Base-by-base conservation (phyloP, 2,113 vertebrate genomes). In the Lepus europaeus region DNA sequence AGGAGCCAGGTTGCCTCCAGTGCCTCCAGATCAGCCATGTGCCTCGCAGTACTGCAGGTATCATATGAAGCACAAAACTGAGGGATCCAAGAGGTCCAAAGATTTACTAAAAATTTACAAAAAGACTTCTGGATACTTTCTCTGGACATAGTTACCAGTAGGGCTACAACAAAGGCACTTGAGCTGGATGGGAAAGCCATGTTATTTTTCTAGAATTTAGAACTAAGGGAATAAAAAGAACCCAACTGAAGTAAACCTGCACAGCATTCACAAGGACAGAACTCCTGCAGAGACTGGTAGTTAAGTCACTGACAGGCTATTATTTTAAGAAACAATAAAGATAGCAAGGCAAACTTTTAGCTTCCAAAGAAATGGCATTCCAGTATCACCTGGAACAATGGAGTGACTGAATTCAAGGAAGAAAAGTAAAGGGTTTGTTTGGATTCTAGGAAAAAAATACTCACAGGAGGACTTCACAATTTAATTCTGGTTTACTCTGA, bases 261-360 rank as follows among this genome's bases (percentile, higher is more conserved):
- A 27, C 31, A 83, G 80, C 68, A 25, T 73, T 0, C 0, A 64
- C 8, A 79, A 45, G 77, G 90, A 92, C 25, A 76, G 85, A 97
- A 96, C 45, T 59, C 20, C 77, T 96, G 51, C 53, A 64, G 33
- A 63, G 81, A 51, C 45, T 79, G 51, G 51, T 76, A 83, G 31
- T 89, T 17, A 84, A 94, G n/a, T 11, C 82, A 23, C 45, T 64
- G 68, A 83, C 56, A 92, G 53, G 39, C 45, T 81, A 45, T 81
- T 69, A 59, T 95, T 92, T 56, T 36, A 36, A 97, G 91, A 96
- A 97, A 63, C 45, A 97, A 68, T 56, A 91, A 95, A 45, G 45
- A 97, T 0, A 0, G 27, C 76, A 95, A 95, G 68, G 76, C 36
- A 97, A 95, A 25, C 92, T 27, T 53, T 82, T 72, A 95, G 56